Base-by-base conservation (phyloP, 2,888 invertebrate genomes). In the Ochlodes sylvanus region DNA sequence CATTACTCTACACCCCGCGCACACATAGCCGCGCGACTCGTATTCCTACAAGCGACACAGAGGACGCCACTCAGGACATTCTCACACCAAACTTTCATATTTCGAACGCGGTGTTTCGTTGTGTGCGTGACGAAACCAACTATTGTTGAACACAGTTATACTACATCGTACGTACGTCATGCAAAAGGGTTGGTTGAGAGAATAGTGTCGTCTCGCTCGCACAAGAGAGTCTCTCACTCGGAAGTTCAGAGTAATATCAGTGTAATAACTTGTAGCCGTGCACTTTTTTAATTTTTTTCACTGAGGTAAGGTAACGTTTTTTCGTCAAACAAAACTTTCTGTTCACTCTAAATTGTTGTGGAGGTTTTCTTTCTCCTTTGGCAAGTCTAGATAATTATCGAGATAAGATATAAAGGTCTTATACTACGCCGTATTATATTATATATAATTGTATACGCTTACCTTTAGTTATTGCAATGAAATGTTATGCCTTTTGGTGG, bases 401-500 rank as follows among this genome's bases (percentile, higher is more conserved):
- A 52, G 54, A 54, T 66, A 66, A 50, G 66, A 66, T 54, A 54
- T 50, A 32, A 54, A 32, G 32, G 14, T 32, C 17, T n/a, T 32
- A n/a, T 32, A 54, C 9, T n/a, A 32, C 27, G 27, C 2, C 5
- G 27, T 67, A 67, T 32, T 62, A 58, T 55, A 64, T 62, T 70
- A 66, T 68, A 68, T 66, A 66, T 5, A n/a, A n/a, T 19, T n/a
- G 44, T 47, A 17, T 17, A 47, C 34, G 12, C 17, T 15, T 50
- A 7, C 17, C 57, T 58, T 7, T 65, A 58, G 58, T 61, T 67
- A 67, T 60, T 61, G 72, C 72, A 64, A 71, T 65, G 64, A 69
- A 78, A 83, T 4, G 50, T 19, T 86, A 85, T 72, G 79, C 79
- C 79, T 86, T 85, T 84, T 84, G 85, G 78, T 85, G 78, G 78